Base-by-base conservation (phyloP, 2,113 vertebrate genomes). In the Aix galericulata region DNA sequence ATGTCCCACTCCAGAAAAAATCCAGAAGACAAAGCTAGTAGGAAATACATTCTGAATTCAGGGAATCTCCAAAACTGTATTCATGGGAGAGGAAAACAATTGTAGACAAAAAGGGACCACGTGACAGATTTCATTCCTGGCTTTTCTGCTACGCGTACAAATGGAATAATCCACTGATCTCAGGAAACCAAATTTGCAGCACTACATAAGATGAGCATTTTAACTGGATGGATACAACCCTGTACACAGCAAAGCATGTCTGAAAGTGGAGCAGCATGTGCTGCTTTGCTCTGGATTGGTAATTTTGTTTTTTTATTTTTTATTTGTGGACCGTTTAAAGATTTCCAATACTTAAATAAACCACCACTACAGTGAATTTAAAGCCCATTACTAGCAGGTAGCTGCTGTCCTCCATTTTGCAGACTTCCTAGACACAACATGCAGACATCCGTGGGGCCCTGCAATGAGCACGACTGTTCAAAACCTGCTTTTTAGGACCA, bases 401-500 rank as follows among this genome's bases (percentile, higher is more conserved):
- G 69, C 52, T 71, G 63, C 23, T 79, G 40, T 52, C 46, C 55
- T 44, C n/a, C 67, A 34, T 52, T 17, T 32, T 18, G 26, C 80
- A 80, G 55, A 21, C 29, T 18, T 25, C 66, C 32, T n/a, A 25
- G 32, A 17, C 17, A n/a, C 15, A 73, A 62, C 38, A 29, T 0
- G 5, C 5, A 64, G 31, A 67, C 2, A 11, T 14, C 6, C 36
- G 9, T 1, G 0, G 68, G 40, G 17, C 5, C 21, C 52, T 42
- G 22, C 46, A 12, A 23, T 12, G 29, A 55, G 84, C 91, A 36
- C 0, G 1, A 31, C 26, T 23, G 18, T 23, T 55, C 76, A 13
- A 52, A 56, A 20, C 32, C 29, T 27, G 32, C 20, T 66, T 44
- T 82, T 67, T 31, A 18, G 26, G 21, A 42, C 34, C 36, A 75